A percentile compares a stretch with the other conserved stretches of the same genome.
phyloP scores from a whole-genome alignment of 2,113 vertebrate species.

The Collichthys lucidus region DNA sequence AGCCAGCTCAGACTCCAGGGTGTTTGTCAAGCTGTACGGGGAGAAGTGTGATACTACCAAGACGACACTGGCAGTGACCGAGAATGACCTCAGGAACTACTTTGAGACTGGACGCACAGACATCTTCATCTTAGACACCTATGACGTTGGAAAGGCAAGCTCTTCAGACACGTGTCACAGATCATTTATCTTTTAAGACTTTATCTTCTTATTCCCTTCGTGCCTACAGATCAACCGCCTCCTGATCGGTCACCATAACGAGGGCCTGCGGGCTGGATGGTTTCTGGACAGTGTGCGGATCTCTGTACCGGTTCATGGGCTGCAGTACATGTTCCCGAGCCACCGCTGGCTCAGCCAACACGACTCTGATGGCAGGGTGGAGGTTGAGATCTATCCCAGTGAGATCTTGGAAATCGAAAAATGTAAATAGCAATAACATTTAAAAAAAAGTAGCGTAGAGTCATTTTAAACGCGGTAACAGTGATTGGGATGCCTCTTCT shows the following conservation, averaged over 20 bases:
- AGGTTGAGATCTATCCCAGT: slow-evolving; percentile 96
- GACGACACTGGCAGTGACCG: slow-evolving; percentile 90
- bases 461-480: background rate
- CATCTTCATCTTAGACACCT: slow-evolving; percentile 92
- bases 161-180: background rate
- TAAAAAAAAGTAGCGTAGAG: background rate
- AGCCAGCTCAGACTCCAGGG: slow-evolving; percentile 95
- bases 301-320: slow-evolving; percentile 91
- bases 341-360: slow-evolving; percentile 97
- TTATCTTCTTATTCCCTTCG: background rate
- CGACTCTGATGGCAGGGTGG: slow-evolving; percentile 93
- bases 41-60: slow-evolving; percentile 93
- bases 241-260: slow-evolving; percentile 93
- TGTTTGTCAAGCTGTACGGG: slow-evolving; percentile 96
- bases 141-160: slow-evolving; percentile 92
- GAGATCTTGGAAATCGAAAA: slow-evolving; percentile 92
- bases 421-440: slow-evolving; percentile 78
- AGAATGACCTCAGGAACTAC: slow-evolving; percentile 94
- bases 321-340: slow-evolving; percentile 94
- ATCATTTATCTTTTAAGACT: background rate
- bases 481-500: background rate
- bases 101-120: slow-evolving; percentile 93
- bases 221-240: slow-evolving; percentile 88
- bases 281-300: slow-evolving; percentile 95
- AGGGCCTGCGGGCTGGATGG: slow-evolving; percentile 92